Conservation (phyloP, 2,888 invertebrate genomes). For the Melipona beecheii region DNA sequence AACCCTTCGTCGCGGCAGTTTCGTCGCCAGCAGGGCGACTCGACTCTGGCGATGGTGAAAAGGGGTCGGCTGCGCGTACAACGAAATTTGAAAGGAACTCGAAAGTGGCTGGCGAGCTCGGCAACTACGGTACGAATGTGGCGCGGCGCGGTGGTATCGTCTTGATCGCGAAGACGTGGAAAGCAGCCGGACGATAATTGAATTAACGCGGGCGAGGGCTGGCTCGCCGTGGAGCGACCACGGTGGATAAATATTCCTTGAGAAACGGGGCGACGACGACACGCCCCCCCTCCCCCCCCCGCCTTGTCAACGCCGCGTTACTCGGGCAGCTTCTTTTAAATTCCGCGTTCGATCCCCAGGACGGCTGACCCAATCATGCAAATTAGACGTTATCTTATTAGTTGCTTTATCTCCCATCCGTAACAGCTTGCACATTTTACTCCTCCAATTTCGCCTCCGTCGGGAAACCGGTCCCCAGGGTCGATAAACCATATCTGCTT, state of each 20-base stretch:
- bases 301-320: slow-evolving; percentile 36
- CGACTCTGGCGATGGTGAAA: neutral
- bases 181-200: slow-evolving; percentile 22
- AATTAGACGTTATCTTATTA: slow-evolving; percentile 64
- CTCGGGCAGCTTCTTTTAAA: slow-evolving; percentile 40
- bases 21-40: slow-evolving; percentile 7
- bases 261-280: neutral
- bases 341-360: slow-evolving; percentile 49
- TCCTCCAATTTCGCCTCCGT: slow-evolving; percentile 51
- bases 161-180: slow-evolving; percentile 19
- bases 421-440: slow-evolving; percentile 64
- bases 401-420: slow-evolving; percentile 60
- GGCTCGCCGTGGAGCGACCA: neutral
- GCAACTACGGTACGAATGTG: neutral
- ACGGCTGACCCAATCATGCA: slow-evolving; percentile 61
- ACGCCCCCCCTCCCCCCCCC: no score
- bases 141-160: neutral
- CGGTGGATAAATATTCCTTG: slow-evolving; percentile 29
- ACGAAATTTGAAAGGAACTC: slow-evolving; percentile 45
- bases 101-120: neutral
- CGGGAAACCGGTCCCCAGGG: slow-evolving; percentile 39
- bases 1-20: slow-evolving; percentile 47
- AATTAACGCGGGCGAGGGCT: slow-evolving; percentile 24
- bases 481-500: slow-evolving; percentile 64
- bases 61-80: slow-evolving; percentile 3